These are phyloP conservation scores for Montipora foliosa DNA, from an alignment of 64 coral and sea anemone species.

Conservation along the genomic window DNA sequence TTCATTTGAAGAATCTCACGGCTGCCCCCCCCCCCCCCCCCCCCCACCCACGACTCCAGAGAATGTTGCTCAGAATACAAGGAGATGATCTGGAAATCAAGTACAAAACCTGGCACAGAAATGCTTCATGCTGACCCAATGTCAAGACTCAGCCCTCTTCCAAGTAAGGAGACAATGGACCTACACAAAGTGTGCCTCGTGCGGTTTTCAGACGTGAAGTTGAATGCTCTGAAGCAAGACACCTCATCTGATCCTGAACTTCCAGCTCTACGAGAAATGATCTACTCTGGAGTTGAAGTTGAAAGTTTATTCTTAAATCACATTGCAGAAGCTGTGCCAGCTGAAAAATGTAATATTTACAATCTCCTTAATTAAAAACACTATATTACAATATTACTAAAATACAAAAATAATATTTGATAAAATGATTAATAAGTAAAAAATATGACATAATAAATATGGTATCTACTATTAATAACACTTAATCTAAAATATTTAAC, in stretches of 20 bases:
- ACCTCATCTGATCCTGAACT: slow-evolving; percentile 20
- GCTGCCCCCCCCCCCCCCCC: slow-evolving; percentile 21
- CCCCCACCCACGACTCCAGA: no score
- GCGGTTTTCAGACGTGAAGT: not conserved
- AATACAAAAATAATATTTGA: no score
- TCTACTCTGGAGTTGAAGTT: not conserved
- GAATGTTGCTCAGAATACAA: slow-evolving; percentile 26
- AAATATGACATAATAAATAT: no score
- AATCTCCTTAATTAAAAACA: no score
- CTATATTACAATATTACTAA: no score
- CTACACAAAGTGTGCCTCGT: not conserved
- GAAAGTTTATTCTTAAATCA: no score
- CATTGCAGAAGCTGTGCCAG: no score
- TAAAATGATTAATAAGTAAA: no score
- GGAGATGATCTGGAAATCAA: slow-evolving; percentile 34
- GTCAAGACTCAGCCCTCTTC: slow-evolving; percentile 2
- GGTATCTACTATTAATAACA: no score
- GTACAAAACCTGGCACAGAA: slow-evolving; percentile 42
- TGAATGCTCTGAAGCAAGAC: slow-evolving; percentile 1
- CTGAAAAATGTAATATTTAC: no score
- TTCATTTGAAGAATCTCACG: slow-evolving; percentile 13
- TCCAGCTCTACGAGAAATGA: slow-evolving; percentile 2
- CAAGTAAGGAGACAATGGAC: not conserved
- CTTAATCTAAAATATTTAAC: no score
- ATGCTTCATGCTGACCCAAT: slow-evolving; percentile 6